A percentile compares a stretch with the other conserved stretches of the same genome.
Conservation (phyloP, 2,113 vertebrate species). For the Rhinichthys klamathensis region DNA sequence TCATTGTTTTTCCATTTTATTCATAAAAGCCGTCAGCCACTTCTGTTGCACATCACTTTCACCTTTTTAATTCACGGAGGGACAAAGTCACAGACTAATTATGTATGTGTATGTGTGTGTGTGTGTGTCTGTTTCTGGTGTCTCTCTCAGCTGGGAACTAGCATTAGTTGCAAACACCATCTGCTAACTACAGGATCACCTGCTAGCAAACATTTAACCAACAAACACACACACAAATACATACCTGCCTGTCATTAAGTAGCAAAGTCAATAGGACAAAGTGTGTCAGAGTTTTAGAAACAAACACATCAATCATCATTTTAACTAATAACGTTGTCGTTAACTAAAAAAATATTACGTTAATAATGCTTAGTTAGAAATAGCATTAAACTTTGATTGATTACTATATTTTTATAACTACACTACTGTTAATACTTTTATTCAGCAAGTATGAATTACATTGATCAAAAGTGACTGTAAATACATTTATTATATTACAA, state of each 20-base stretch:
- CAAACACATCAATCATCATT: neutral
- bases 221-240: constrained; percentile 63
- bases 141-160: constrained; percentile 82
- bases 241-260: constrained; percentile 40
- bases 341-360: neutral
- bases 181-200: constrained; percentile 86
- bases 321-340: neutral
- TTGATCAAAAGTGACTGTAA: neutral
- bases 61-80: neutral
- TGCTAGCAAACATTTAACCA: constrained; percentile 83
- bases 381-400: neutral
- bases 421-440: neutral
- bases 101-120: constrained; percentile 58
- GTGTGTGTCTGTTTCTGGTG: constrained; percentile 76
- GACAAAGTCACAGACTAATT: constrained; percentile 22
- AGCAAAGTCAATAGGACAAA: neutral
- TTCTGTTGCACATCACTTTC: neutral
- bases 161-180: constrained; percentile 86
- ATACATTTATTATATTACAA: neutral
- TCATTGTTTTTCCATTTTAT: neutral
- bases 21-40: neutral
- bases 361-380: neutral
- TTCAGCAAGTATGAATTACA: neutral
- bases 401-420: neutral
- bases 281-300: neutral